Conservation (phyloP, 2,888 invertebrate genomes). For the Entomobrya proxima region DNA sequence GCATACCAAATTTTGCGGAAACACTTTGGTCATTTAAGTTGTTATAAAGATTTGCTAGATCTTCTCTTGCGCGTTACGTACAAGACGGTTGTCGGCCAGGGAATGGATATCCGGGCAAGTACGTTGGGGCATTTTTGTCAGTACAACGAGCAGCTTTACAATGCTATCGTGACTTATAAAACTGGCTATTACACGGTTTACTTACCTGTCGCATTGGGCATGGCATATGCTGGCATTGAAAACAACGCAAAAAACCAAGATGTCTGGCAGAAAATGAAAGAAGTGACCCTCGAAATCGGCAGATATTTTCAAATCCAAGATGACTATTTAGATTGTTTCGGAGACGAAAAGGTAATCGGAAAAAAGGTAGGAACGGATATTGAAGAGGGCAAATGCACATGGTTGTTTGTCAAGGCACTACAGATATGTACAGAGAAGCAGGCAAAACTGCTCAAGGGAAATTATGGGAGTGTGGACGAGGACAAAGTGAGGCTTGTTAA, state of each 20-base stretch:
- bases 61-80: constrained; percentile 78
- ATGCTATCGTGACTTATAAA: constrained; percentile 92
- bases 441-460: background rate
- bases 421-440: constrained; percentile 79
- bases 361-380: constrained; percentile 92
- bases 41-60: constrained; percentile 78
- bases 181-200: constrained; percentile 96
- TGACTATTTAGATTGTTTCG: too few relatives aligned
- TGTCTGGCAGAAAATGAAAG: constrained; percentile 89
- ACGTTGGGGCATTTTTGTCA: constrained; percentile 9
- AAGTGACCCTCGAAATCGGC: constrained; percentile 93
- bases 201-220: constrained; percentile 87
- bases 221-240: background rate
- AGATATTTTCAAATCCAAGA: constrained; percentile 96
- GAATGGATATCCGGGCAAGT: constrained; percentile 78
- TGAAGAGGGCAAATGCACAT: constrained; percentile 96
- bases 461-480: constrained; percentile 40
- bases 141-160: constrained; percentile 89
- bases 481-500: constrained; percentile 42
- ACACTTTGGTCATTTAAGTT: constrained; percentile 77
- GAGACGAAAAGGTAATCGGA: constrained; percentile 89
- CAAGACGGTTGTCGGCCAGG: constrained; percentile 79
- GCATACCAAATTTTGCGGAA: constrained; percentile 78
- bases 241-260: constrained; percentile 82
- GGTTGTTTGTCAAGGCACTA: constrained; percentile 93